A percentile compares a stretch with the other conserved stretches of the same genome.
These are phyloP conservation scores for Neotoxoptera formosana DNA, from an alignment of 1,140 invertebrate genomes.

Conservation along the genomic window DNA sequence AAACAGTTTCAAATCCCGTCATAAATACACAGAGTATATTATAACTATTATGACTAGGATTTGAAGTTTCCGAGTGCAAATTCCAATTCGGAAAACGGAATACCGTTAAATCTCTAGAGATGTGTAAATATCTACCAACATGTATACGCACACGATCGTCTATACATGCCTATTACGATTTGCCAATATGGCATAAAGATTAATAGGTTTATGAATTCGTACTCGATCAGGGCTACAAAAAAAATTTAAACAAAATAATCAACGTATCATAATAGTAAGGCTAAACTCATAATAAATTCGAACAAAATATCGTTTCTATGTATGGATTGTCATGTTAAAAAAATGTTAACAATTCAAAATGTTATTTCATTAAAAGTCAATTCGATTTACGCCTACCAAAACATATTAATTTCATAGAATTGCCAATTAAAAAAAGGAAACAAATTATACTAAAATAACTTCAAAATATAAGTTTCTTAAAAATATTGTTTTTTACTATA, in stretches of 20 bases:
- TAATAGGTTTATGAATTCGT: not conserved
- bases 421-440: not conserved
- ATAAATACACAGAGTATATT: slow-evolving; percentile 7
- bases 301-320: not conserved
- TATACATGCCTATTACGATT: not conserved
- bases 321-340: not conserved
- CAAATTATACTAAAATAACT: not conserved
- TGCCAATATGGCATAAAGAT: not conserved
- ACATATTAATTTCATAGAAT: not conserved
- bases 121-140: not conserved
- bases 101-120: slow-evolving; percentile 6
- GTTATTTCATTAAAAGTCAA: not conserved
- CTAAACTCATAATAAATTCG: not conserved
- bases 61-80: not conserved
- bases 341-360: not conserved
- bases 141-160: not conserved
- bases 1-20: not conserved
- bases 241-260: not conserved
- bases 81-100: not conserved
- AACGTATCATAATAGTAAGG: not conserved
- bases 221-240: not conserved
- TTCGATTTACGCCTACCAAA: not conserved
- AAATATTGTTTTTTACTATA: not conserved
- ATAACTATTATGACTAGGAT: slow-evolving; percentile 7
- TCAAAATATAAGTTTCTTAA: not conserved